Conservation (phyloP, 2,888 invertebrate genomes). For the Chrysolina oricalcia region DNA sequence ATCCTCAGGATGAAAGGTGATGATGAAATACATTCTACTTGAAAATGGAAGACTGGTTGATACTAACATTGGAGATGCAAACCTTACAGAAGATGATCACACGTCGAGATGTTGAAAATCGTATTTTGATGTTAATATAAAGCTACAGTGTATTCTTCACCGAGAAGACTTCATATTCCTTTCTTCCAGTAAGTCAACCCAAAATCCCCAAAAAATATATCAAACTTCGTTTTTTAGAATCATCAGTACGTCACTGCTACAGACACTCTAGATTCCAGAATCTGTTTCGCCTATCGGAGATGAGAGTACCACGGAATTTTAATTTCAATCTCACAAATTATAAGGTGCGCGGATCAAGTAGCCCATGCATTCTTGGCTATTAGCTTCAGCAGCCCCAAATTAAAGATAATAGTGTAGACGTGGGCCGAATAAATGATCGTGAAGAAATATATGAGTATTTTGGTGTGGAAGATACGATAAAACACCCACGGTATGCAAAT, state of each 20-base stretch:
- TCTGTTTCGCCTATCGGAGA: constrained; percentile 23
- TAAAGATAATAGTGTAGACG: constrained; percentile 59
- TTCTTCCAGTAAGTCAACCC: too few species aligned
- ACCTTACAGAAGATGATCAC: too few species aligned
- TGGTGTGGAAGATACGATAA: constrained; percentile 2
- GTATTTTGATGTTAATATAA: too few species aligned
- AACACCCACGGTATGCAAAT: neutral
- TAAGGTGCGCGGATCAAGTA: constrained; percentile 47
- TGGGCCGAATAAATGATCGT: constrained; percentile 45
- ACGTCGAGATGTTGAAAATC: too few species aligned
- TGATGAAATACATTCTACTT: too few species aligned
- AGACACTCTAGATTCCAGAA: constrained; percentile 17
- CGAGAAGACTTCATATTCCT: too few species aligned
- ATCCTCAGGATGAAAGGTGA: too few species aligned
- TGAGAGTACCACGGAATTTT: constrained; percentile 39
- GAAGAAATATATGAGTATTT: constrained; percentile 12
- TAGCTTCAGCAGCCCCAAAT: constrained; percentile 51
- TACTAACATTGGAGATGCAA: too few species aligned
- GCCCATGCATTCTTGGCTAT: constrained; percentile 43
- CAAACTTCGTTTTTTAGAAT: neutral
- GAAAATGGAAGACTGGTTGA: too few species aligned
- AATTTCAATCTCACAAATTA: constrained; percentile 54
- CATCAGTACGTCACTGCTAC: neutral
- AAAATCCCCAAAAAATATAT: too few species aligned
- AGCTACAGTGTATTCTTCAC: too few species aligned